phyloP scores from a whole-genome alignment of 2,888 invertebrate species.

The Dryomyza anilis region DNA sequence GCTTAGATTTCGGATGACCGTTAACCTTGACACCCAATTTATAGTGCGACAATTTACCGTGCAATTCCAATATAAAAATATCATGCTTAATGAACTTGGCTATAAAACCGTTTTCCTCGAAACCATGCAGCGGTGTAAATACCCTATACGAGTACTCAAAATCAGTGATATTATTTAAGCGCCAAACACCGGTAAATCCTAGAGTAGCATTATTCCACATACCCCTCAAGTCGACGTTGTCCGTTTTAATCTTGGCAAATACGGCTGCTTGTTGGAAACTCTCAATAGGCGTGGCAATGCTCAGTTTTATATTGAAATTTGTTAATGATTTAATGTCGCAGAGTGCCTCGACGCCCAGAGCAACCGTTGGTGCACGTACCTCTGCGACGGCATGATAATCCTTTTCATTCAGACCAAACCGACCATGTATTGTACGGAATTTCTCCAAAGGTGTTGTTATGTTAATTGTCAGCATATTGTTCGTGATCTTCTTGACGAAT shows the following conservation, averaged over 20 bases:
- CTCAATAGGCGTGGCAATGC: slow-evolving; percentile 76
- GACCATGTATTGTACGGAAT: slow-evolving; percentile 68
- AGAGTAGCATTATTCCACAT: slow-evolving; percentile 76
- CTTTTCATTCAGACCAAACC: slow-evolving; percentile 74
- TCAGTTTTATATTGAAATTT: slow-evolving; percentile 76
- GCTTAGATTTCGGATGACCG: slow-evolving; percentile 54
- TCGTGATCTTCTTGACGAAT: slow-evolving; percentile 72
- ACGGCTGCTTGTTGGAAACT: slow-evolving; percentile 70
- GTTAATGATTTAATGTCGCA: slow-evolving; percentile 68
- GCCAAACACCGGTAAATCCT: slow-evolving; percentile 81
- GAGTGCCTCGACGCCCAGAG: slow-evolving; percentile 72
- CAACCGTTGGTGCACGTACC: slow-evolving; percentile 71
- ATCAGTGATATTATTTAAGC: slow-evolving; percentile 65
- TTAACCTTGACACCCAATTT: slow-evolving; percentile 64
- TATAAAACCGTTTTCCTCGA: slow-evolving; percentile 78
- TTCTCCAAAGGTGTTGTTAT: slow-evolving; percentile 76
- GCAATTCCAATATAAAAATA: slow-evolving; percentile 73
- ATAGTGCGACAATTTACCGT: slow-evolving; percentile 71
- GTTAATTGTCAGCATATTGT: slow-evolving; percentile 77
- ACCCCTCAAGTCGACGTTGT: slow-evolving; percentile 75
- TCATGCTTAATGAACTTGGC: slow-evolving; percentile 69
- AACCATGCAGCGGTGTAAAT: slow-evolving; percentile 78
- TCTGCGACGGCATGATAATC: slow-evolving; percentile 76
- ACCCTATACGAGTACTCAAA: slow-evolving; percentile 80
- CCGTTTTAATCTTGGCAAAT: slow-evolving; percentile 71